Conservation (phyloP, 2,888 invertebrate genomes). For the Dusona sp. region DNA sequence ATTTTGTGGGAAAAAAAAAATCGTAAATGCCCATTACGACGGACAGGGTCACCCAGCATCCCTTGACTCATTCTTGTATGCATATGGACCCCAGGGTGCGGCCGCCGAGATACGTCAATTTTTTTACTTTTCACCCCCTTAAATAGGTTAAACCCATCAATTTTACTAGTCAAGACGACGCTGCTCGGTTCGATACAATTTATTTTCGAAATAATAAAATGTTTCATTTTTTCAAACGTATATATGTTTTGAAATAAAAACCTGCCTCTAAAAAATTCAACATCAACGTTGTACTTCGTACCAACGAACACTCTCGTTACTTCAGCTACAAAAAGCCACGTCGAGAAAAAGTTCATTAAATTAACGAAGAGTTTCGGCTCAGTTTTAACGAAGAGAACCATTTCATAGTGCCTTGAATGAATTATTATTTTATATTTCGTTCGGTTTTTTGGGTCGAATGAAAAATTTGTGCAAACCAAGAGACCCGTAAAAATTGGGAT, state of each 20-base stretch:
- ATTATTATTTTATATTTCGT: not conserved
- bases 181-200: not conserved
- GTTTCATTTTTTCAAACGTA: not conserved
- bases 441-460: not conserved
- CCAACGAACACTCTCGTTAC: slow-evolving; percentile 7
- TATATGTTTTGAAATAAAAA: not conserved
- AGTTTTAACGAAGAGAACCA: slow-evolving; percentile 4
- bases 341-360: not conserved
- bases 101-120: not conserved
- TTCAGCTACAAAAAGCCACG: not conserved
- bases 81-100: slow-evolving; percentile 10
- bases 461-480: not conserved
- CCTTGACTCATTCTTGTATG: slow-evolving; percentile 11
- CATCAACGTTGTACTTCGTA: not conserved
- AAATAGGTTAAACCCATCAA: not conserved
- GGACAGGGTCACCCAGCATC: slow-evolving; percentile 4
- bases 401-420: not conserved
- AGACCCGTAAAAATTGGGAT: not conserved
- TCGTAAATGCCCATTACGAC: not conserved
- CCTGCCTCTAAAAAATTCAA: not conserved
- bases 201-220: not conserved
- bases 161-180: not conserved
- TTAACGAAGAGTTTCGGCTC: not conserved
- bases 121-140: not conserved
- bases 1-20: not conserved